A percentile compares a stretch with the other conserved stretches of the same genome.
Conservation (phyloP, 92 coral and sea anemone species). For the Parazoanthus atlanticus region DNA sequence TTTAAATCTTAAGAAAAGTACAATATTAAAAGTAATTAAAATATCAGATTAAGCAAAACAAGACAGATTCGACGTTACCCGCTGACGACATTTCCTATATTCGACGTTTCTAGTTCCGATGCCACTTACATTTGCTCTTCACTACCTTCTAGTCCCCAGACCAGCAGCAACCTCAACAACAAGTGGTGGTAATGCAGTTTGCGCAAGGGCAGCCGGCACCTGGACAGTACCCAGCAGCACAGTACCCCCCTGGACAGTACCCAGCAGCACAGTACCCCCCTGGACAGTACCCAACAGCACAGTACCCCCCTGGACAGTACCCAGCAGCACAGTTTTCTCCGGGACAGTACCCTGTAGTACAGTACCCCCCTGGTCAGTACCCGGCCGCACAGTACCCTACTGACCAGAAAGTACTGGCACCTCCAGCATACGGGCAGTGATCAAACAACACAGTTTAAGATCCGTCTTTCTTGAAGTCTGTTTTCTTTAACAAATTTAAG, state of each 20-base stretch:
- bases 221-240: background rate
- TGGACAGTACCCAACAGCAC: slow-evolving; percentile 3
- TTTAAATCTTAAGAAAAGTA: too few species aligned
- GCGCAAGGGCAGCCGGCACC: slow-evolving; percentile 2
- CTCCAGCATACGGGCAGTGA: background rate
- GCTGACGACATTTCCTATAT: background rate
- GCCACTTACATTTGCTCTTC: background rate
- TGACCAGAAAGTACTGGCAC: background rate
- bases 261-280: background rate
- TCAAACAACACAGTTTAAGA: background rate
- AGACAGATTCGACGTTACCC: background rate
- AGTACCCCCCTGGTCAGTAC: slow-evolving; percentile 8
- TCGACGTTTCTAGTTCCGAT: background rate
- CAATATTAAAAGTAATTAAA: too few species aligned
- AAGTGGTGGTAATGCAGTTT: slow-evolving; percentile 23
- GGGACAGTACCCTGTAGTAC: background rate
- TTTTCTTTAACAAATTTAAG: background rate
- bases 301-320: background rate
- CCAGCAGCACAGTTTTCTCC: background rate
- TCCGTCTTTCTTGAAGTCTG: too few species aligned
- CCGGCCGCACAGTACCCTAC: background rate
- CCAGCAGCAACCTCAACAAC: background rate
- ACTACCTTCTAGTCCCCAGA: background rate
- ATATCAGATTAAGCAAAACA: background rate
- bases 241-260: background rate